Conservation (phyloP, 2,113 vertebrate genomes). For the Mustela nigripes region DNA sequence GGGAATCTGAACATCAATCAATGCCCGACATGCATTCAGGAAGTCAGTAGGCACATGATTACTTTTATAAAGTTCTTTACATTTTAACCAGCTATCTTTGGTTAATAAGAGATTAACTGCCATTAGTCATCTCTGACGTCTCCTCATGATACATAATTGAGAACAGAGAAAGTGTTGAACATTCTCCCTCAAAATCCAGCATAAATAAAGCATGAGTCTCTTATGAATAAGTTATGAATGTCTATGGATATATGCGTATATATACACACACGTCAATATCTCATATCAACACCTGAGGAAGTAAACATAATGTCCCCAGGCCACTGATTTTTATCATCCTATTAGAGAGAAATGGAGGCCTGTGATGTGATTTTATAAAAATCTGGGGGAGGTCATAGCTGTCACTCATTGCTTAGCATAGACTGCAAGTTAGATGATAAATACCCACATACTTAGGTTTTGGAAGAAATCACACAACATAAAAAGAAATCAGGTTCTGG, state of each 20-base stretch:
- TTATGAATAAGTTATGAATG: neutral
- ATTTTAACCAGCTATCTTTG: neutral
- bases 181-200: neutral
- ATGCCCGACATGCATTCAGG: fast-evolving
- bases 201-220: neutral
- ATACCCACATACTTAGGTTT: neutral
- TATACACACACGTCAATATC: neutral
- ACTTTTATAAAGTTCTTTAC: neutral
- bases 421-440: conserved; percentile 6
- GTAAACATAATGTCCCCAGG: neutral
- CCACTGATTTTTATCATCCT: neutral
- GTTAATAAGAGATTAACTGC: neutral
- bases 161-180: neutral
- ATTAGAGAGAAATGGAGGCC: neutral
- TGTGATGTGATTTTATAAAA: neutral
- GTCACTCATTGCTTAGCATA: neutral
- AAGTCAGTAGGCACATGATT: neutral
- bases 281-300: neutral
- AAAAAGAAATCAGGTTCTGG: conserved; percentile 21
- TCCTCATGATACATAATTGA: neutral
- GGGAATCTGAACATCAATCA: neutral
- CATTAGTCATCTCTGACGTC: neutral
- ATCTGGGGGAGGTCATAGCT: neutral
- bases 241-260: neutral
- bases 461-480: conserved; percentile 1